Evolutionary conservation across 2,888 invertebrate species (phyloP), one percentile per base, ranked within the genome.

Genomic region (Pseudeuparius sepicola): DNA sequence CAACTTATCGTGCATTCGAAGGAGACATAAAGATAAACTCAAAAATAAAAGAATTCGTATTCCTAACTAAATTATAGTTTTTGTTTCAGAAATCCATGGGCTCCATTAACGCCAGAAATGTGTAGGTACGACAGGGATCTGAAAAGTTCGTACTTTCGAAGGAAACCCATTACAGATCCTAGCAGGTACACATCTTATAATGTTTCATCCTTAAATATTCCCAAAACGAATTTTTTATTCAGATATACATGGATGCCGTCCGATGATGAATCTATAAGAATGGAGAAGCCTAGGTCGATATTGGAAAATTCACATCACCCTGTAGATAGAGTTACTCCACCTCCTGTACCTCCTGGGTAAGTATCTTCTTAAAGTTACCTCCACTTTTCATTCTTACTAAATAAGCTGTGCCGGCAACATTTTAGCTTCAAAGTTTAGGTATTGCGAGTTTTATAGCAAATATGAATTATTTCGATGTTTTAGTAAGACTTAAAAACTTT

Each of bases 121-220:
- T 71, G 68, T 48, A 67, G 70, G 49, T 70, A 78, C 55, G 79
- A 78, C 47, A 75, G 80, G 59, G 82, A 84, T 56, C 61, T 80
- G 63, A 80, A 81, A 55, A 78, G 75, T 63, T 81, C 83, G 51
- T 85, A 86, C 68, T 84, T 85, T 64, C 73, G 84, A 36, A 70
- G 84, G 45, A 72, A 85, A 56, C 82, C 81, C 40, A 78, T 78
- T 47, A 78, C 80, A 51, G 80, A 81, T 67, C 77, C 78, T 49
- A 76, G 77, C 60, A 71, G 78, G 51, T 82, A 80, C 66, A n/a
- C 11, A 7, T 7, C n/a, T n/a, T n/a, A n/a, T n/a, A n/a, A n/a
- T n/a, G n/a, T n/a, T n/a, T n/a, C n/a, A n/a, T n/a, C n/a, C n/a
- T n/a, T n/a, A n/a, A n/a, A n/a, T n/a, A n/a, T n/a, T n/a, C n/a